Evolutionary conservation across 2,797 vertebrate genomes (phyloP).

Genomic region (Semaprochilodus insignis): DNA sequence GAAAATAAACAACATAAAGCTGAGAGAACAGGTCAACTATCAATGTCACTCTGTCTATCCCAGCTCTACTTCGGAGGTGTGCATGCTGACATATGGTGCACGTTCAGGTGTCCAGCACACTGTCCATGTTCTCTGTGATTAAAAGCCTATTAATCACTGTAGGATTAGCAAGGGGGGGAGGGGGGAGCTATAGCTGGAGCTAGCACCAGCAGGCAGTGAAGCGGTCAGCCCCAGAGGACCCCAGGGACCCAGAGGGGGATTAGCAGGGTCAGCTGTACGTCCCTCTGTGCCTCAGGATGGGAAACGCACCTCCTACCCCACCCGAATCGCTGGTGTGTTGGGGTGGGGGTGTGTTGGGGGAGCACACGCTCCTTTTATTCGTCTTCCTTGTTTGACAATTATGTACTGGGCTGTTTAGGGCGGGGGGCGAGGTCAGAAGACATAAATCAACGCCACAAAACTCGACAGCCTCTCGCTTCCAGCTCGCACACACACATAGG

Average conservation of each 20-base stretch:
- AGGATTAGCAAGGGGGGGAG: conserved; percentile 59
- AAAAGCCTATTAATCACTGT: conserved; percentile 71
- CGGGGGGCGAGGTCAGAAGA: conserved; percentile 68
- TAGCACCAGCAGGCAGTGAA: neutral
- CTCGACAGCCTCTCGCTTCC: neutral
- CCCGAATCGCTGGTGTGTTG: conserved; percentile 27
- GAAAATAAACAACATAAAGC: neutral
- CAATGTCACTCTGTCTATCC: neutral
- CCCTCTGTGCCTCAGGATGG: conserved; percentile 45
- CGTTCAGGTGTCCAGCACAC: conserved; percentile 6
- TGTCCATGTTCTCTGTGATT: conserved; percentile 54
- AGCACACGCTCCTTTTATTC: conserved; percentile 77
- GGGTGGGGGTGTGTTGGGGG: conserved; percentile 64
- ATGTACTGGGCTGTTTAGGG: conserved; percentile 79
- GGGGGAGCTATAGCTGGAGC: neutral
- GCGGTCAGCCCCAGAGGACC: conserved; percentile 12
- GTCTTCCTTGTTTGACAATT: conserved; percentile 79
- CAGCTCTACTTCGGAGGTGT: neutral
- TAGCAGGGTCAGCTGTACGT: conserved; percentile 70
- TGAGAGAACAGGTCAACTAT: neutral
- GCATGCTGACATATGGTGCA: conserved; percentile 4
- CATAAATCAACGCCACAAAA: conserved; percentile 63
- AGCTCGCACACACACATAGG: neutral
- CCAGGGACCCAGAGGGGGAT: conserved; percentile 57
- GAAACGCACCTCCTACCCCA: neutral